These are phyloP conservation scores for Trichoplusia ni DNA, from an alignment of 1,140 invertebrate species.

Conservation along the genomic window DNA sequence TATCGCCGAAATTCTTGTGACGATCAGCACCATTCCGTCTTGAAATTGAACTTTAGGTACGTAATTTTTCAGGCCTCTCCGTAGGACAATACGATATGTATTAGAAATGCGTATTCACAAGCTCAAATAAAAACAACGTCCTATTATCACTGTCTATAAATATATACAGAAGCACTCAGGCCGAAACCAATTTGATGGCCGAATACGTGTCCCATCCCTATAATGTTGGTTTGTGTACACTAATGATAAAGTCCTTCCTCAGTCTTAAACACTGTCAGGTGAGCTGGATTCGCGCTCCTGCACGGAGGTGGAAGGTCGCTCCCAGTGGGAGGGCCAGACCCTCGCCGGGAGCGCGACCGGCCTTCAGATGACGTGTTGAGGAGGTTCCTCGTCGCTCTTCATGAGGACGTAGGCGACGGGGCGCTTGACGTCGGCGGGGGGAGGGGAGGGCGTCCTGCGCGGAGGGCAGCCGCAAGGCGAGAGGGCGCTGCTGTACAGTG, in stretches of 20 bases:
- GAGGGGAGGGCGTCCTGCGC: slow-evolving; percentile 81
- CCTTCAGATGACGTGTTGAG: slow-evolving; percentile 90
- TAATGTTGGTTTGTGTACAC: not conserved
- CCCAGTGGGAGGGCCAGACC: slow-evolving; percentile 81
- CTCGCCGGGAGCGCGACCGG: slow-evolving; percentile 88
- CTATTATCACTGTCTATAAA: too few species aligned
- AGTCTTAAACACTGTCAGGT: slow-evolving; percentile 65
- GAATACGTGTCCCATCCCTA: slow-evolving; percentile 4
- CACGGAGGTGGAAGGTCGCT: slow-evolving; percentile 72
- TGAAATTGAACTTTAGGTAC: not conserved
- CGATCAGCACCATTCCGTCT: slow-evolving; percentile 21
- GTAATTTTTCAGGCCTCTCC: not conserved
- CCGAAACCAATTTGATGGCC: not conserved
- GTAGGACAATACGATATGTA: too few species aligned
- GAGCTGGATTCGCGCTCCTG: slow-evolving; percentile 58
- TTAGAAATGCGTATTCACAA: too few species aligned
- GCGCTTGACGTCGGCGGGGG: slow-evolving; percentile 74
- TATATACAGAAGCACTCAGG: not conserved
- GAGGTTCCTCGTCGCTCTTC: slow-evolving; percentile 82
- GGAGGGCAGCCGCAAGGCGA: slow-evolving; percentile 77
- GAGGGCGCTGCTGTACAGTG: slow-evolving; percentile 83
- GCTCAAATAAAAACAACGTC: too few species aligned
- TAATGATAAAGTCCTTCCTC: slow-evolving; percentile 2
- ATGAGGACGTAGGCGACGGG: slow-evolving; percentile 82
- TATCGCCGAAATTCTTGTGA: not conserved